phyloP scores from a whole-genome alignment of 2,113 vertebrate genomes.

The Centropus unirufus region DNA sequence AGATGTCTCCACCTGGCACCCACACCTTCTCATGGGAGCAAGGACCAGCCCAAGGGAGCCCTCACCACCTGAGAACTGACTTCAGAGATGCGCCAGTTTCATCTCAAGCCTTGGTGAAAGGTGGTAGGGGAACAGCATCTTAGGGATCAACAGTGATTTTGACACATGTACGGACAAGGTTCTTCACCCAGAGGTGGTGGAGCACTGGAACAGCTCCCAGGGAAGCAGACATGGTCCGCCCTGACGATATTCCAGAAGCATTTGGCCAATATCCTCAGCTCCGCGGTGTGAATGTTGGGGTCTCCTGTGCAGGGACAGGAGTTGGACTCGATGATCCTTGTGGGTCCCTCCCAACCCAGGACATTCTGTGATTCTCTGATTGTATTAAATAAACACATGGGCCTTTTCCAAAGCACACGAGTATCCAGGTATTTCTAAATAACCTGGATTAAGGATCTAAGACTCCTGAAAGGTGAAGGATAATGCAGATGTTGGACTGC shows the following conservation, averaged over 20 bases:
- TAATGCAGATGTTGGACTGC: too few relatives aligned
- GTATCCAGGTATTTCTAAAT: fast-evolving
- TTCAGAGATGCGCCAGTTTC: neutral
- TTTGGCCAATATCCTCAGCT: too few relatives aligned
- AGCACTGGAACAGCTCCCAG: too few relatives aligned
- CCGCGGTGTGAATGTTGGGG: too few relatives aligned
- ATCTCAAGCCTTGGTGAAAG: fast-evolving
- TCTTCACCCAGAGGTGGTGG: too few relatives aligned
- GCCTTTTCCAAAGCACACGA: neutral
- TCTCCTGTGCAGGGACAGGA: too few relatives aligned
- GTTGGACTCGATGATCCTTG: too few relatives aligned
- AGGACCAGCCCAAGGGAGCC: neutral
- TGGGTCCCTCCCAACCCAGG: too few relatives aligned
- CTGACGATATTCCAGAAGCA: too few relatives aligned
- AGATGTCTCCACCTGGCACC: neutral
- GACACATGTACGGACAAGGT: too few relatives aligned
- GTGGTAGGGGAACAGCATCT: neutral
- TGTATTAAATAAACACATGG: neutral
- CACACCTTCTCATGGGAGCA: fast-evolving
- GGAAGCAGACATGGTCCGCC: too few relatives aligned
- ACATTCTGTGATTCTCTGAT: too few relatives aligned
- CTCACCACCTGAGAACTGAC: neutral
- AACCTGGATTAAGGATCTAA: neutral
- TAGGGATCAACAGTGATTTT: neutral
- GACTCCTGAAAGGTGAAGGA: neutral